These are phyloP conservation scores for Xestia xanthographa DNA, from an alignment of 2,888 invertebrate genomes.

Conservation along the genomic window DNA sequence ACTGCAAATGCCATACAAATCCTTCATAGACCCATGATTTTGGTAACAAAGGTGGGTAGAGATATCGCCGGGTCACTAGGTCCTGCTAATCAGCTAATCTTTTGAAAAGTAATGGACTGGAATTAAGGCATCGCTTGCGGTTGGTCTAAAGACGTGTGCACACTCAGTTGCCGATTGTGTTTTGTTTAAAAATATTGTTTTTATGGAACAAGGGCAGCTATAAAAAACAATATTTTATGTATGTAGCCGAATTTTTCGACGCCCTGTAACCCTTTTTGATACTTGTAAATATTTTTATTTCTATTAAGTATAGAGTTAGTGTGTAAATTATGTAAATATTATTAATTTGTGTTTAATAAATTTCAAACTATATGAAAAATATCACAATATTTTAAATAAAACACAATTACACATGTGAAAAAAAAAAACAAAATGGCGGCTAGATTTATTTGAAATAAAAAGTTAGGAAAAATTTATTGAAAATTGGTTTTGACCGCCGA, in stretches of 20 bases:
- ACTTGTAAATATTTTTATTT: too few species aligned
- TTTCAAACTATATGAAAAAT: too few species aligned
- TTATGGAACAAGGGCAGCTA: not conserved
- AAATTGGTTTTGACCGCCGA: not conserved
- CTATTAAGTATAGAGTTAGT: too few species aligned
- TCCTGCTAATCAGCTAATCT: conserved; percentile 69
- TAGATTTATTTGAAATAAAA: not conserved
- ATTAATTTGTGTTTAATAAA: too few species aligned
- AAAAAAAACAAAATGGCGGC: too few species aligned
- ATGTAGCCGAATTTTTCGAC: too few species aligned
- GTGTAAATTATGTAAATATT: too few species aligned
- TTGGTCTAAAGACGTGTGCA: conserved; percentile 40
- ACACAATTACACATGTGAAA: too few species aligned
- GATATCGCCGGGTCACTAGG: conserved; percentile 61
- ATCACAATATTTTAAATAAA: too few species aligned
- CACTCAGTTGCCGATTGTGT: conserved; percentile 29
- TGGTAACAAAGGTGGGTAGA: conserved; percentile 45
- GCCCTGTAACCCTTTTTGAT: too few species aligned
- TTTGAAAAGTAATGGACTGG: conserved; percentile 72
- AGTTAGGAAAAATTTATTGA: not conserved
- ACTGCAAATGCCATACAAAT: conserved; percentile 31
- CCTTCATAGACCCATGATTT: conserved; percentile 48
- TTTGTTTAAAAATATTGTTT: conserved; percentile 1
- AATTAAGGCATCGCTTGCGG: conserved; percentile 66
- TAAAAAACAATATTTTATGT: too few species aligned